Evolutionary conservation across 1,140 invertebrate species (phyloP), one percentile per base, ranked within the genome.

Genomic region (Centruroides vittatus): DNA sequence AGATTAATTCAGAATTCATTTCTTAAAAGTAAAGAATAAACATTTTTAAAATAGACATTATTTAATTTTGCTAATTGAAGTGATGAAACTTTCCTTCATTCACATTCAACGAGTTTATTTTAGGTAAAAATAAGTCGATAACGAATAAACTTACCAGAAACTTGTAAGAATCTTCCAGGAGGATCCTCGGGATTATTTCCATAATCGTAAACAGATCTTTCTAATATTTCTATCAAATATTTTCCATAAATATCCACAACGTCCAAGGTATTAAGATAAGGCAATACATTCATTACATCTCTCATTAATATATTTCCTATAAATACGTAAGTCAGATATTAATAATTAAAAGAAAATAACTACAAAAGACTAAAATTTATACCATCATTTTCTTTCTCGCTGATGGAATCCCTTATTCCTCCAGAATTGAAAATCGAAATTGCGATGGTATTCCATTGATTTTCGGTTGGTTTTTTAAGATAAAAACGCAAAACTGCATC

Each of bases 361-460:
- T 23, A 23, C 23, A 23, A 23, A 23, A 23, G 23, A 23, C 23
- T 23, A 23, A 41, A 41, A 41, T 41, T 41, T 41, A 5, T 73
- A 72, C 81, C 81, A 13, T 78, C 73, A 36, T 74, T 78, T 5
- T 70, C 64, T 55, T 66, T 71, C 13, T 75, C 74, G 58, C 74
- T 63, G 77, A 89, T 81, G 0, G 82, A 84, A 3, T 75, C 71
- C 65, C 87, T 74, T 56, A 86, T 84, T 36, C 79, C 80, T 23
- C 90, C 89, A 23, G 83, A 79, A 72, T 90, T 85, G 1, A 84
- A 73, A 1, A 93, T 53, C 5, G 82, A 84, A 66, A 93, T 85
- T 0, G 85, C 75, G 3, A 84, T 81, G 70, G 88, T 82, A 0
- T 85, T 87, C 88, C 88, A 91, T 13, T 67, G 59, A 11, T 65